Conservation (phyloP, 1,140 invertebrate genomes). For the Sinella curviseta region DNA sequence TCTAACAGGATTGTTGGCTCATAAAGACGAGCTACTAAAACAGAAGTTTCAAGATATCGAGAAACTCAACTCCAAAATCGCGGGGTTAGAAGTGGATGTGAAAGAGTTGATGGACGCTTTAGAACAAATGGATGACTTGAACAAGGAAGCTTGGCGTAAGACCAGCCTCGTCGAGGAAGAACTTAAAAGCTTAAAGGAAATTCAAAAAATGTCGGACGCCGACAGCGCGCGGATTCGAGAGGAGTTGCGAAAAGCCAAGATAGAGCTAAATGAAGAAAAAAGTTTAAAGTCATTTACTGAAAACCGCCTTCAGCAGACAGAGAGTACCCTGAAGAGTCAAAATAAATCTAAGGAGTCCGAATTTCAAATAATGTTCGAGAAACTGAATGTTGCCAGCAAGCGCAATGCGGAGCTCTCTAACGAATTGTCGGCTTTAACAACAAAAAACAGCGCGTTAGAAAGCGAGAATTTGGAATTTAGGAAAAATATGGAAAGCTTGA, state of each 20-base stretch:
- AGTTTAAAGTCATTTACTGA: slow-evolving; percentile 5
- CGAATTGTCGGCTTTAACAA: neutral
- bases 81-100: no score
- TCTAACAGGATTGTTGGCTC: no score
- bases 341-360: neutral
- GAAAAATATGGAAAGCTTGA: neutral
- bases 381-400: neutral
- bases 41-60: no score
- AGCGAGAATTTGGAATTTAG: neutral
- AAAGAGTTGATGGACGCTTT: no score
- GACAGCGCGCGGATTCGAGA: neutral
- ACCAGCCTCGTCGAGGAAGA: no score
- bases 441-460: neutral
- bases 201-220: neutral
- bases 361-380: neutral
- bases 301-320: neutral
- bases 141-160: no score
- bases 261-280: slow-evolving; percentile 2
- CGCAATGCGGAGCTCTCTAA: neutral
- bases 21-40: no score
- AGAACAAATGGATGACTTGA: no score
- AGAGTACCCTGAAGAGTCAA: neutral
- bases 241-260: neutral
- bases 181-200: neutral
- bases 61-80: no score